A percentile compares a stretch with the other conserved stretches of the same genome.
phyloP scores from a whole-genome alignment of 2,797 vertebrate genomes.

The Notamacropus eugenii region DNA sequence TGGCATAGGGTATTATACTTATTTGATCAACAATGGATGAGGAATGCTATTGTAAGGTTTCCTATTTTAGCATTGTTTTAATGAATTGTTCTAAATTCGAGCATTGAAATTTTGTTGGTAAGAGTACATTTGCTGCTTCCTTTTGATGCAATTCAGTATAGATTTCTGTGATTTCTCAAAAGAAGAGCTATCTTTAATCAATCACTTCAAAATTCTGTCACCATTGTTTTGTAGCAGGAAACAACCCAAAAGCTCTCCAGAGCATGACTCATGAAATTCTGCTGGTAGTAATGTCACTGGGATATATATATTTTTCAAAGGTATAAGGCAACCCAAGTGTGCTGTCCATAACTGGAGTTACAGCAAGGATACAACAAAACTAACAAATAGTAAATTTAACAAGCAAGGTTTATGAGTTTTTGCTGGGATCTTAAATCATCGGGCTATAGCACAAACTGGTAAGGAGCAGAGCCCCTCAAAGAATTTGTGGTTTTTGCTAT shows the following conservation, averaged over 20 bases:
- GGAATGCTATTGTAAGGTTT: not conserved
- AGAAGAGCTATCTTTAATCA: constrained; percentile 6
- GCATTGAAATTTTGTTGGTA: not conserved
- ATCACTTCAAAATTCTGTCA: constrained; percentile 4
- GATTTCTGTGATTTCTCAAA: constrained; percentile 39
- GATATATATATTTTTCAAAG: constrained; percentile 18
- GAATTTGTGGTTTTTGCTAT: not conserved
- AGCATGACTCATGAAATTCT: not conserved
- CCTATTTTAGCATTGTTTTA: not conserved
- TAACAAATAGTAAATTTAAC: constrained; percentile 21
- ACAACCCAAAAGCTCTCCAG: not conserved
- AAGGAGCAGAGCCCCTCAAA: not conserved
- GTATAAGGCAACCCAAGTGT: not conserved
- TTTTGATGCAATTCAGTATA: not conserved
- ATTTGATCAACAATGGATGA: not conserved
- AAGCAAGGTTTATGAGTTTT: not conserved
- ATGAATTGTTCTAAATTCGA: not conserved
- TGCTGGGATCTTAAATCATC: constrained; percentile 7
- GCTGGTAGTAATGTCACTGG: not conserved
- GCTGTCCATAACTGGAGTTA: not conserved
- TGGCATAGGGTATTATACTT: not conserved
- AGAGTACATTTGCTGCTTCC: constrained; percentile 14
- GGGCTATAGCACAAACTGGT: not conserved
- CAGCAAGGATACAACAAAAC: constrained; percentile 9
- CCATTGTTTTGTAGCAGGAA: constrained; percentile 33